Evolutionary conservation across 2,888 invertebrate genomes (phyloP), one percentile per base, ranked within the genome.

Genomic region (Pseudeuparius sepicola): DNA sequence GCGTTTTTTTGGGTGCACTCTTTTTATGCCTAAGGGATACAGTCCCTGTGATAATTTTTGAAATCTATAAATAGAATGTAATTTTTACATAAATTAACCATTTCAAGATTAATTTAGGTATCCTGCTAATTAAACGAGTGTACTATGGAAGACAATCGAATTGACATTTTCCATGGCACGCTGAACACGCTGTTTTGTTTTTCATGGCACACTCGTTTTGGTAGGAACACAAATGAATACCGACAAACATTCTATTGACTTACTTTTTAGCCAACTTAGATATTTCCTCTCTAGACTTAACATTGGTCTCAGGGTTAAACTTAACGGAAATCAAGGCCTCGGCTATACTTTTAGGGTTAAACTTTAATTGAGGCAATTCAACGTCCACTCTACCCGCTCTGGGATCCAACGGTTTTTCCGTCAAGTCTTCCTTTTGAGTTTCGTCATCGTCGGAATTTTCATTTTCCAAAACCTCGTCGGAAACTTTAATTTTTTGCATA

Each of bases 381-480:
- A 85, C 85, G 61, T 85, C 69, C 1, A 87, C 80, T 34, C 72
- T 70, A 1, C 88, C 89, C 2, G 88, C 88, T 28, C 88, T 68
- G 1, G 87, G 87, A 67, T 89, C 89, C 14, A 61, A 43, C 12
- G 49, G 46, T 35, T 50, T 51, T 28, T 12, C 78, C 5, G 44
- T 45, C 11, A 30, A 15, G 25, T 43, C 39, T 14, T 41, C 25
- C 37, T 25, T 6, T 38, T 31, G 41, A 32, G 55, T 56, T 18
- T 50, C 49, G 4, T 47, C 47, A 43, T 42, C 42, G n/a, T 43
- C 44, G 15, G 13, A 9, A 15, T 31, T 6, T 34, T 43, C 29
- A 37, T 45, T 31, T 35, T 49, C 42, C 13, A 40, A 36, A 40
- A 46, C 42, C 9, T 40, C 41, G 6, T 43, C 56, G 10, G 64